phyloP scores from a whole-genome alignment of 2,888 invertebrate species.

The Nephrotoma guestfalica region DNA sequence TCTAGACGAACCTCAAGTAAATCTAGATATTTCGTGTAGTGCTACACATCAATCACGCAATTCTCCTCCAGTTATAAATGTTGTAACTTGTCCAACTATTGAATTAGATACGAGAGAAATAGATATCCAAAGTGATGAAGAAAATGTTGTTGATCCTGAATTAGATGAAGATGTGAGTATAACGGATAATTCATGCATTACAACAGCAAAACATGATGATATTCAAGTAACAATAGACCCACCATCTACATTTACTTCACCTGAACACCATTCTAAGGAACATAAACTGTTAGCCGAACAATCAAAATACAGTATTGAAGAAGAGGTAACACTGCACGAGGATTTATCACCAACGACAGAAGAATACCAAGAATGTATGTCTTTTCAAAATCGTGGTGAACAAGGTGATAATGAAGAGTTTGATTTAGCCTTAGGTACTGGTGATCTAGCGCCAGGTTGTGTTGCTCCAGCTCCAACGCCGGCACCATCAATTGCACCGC shows the following conservation, averaged over 20 bases:
- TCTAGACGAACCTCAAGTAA: neutral
- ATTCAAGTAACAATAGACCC: conserved; percentile 2
- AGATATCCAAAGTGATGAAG: neutral
- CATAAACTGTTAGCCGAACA: neutral
- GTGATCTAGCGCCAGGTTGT: conserved; percentile 19
- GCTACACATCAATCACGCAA: neutral
- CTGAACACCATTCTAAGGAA: neutral
- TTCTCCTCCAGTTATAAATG: conserved; percentile 12
- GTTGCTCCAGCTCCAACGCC: conserved; percentile 30
- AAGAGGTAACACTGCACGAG: conserved; percentile 11
- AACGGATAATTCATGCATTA: neutral
- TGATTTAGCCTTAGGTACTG: conserved; percentile 22
- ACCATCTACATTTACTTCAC: neutral
- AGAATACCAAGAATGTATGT: conserved; percentile 29
- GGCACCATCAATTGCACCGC: conserved; percentile 41
- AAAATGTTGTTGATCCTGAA: neutral
- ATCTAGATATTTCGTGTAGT: neutral
- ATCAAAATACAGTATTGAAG: neutral
- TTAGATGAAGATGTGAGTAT: neutral
- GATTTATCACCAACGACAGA: conserved; percentile 30
- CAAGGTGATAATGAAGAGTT: conserved; percentile 22
- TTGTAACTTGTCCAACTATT: conserved; percentile 11
- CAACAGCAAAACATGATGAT: neutral
- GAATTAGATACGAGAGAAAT: conserved; percentile 7
- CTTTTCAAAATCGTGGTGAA: conserved; percentile 17